Evolutionary conservation across 2,797 vertebrate genomes (phyloP), one percentile per base, ranked within the genome.

Genomic region (Erpetoichthys calabaricus): DNA sequence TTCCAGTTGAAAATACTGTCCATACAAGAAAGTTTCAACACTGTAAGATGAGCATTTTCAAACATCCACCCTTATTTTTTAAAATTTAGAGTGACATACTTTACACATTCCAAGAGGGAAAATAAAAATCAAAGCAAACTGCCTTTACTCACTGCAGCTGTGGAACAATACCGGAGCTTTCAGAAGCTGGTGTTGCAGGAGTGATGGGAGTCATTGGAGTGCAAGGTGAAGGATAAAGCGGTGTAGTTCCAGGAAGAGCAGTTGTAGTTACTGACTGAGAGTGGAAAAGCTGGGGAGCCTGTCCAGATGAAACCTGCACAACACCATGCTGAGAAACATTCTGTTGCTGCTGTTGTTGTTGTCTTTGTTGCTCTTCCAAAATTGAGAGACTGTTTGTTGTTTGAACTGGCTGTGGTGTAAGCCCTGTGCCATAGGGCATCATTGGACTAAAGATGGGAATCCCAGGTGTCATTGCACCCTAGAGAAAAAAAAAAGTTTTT

Each of bases 141-240:
- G 45, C 7, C 7, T 46, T 5, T 59, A 91, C 96, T 74, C 80
- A 98, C 96, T 99, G 96, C 53, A 99, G 81, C 73, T 98, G 95
- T 0, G 95, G 96, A 45, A 97, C 87, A 42, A 99, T 99, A 63
- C 95, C 96, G 44, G 95, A 99, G 76, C 91, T 97, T 80, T 99
- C 96, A 0, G 95, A 99, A 0, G 94, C 91, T 0, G 96, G 96
- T 3, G 96, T 99, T 42, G 93, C 85, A 1, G 96, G 96, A 56
- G 94, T 96, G 70, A 95, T 81, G 1, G 96, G 96, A 50, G 96
- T 99, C 94, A 98, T 98, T 0, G 96, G 96, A 1, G 94, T 87
- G 94, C 76, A 92, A 25, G 51, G 95, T 69, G 68, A 91, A 45
- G 80, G 66, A 64, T 96, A 97, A 5, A 95, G 80, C 0, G 94